Evolutionary conservation across 2,888 invertebrate species (phyloP), one percentile per base, ranked within the genome.

Genomic region (Callimorpha dominula): DNA sequence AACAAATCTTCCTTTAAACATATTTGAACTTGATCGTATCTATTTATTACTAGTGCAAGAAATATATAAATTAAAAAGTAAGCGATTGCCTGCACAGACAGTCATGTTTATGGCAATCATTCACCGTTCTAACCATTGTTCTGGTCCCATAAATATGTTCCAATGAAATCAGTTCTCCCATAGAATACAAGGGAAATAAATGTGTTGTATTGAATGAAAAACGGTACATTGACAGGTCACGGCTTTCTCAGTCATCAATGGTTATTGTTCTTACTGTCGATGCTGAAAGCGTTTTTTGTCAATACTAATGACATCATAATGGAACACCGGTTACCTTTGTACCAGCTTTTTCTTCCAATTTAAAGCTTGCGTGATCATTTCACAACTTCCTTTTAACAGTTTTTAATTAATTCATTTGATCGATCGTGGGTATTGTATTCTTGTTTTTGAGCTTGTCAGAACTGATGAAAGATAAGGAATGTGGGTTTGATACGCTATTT

Each of bases 211-310:
- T 84, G 82, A 84, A 84, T 85, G 74, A 80, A 77, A 76, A 84
- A 81, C 80, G 79, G 81, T 79, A 81, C 74, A 74, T 78, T 79
- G 82, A 77, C 76, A 75, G 82, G 85, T 85, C 80, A 83, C 68
- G 80, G 80, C 78, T 83, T 88, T 88, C 87, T 81, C 87, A 87
- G 78, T 79, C 79, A 74, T 81, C 78, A 83, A 78, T 83, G 77
- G 82, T 84, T 84, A 87, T 88, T 83, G 83, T 85, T 85, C 74
- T 72, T 70, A 68, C 68, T 63, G 65, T 83, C 78, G 78, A 78
- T 78, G 76, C 60, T 72, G 64, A 65, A 72, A 52, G 4, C 57
- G 74, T 81, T 82, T 85, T 81, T 81, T 84, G 83, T 85, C 78
- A 76, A 80, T 79, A 75, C 40, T 81, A 78, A 81, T 84, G 75